Base-by-base conservation (phyloP, 2,888 invertebrate genomes). In the Campoletis raptor region DNA sequence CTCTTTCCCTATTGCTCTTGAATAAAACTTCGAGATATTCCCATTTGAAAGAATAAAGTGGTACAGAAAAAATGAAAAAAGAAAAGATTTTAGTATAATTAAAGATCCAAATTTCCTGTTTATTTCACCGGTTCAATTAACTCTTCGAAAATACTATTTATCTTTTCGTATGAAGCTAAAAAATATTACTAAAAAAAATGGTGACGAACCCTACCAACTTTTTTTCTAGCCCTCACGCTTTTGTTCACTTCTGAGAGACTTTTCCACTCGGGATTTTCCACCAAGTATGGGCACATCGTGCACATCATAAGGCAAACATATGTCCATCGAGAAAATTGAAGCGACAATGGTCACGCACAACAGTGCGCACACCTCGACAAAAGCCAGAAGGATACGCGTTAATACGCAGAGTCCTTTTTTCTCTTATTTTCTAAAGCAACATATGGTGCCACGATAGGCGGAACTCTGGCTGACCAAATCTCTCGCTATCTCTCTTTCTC, bases 381-480 rank as follows among this genome's bases (percentile, higher is more conserved):
- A 90, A 89, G 90, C 88, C 90, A 89, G 90, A 90, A 89, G 89
- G 89, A 90, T 90, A 90, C 88, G 88, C 88, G 86, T 85, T 86
- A 76, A 80, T 87, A 80, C 84, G 85, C 85, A 87, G 86, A 87
- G 90, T 88, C 88, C 88, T 86, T 79, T 88, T 88, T 30, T 15
- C 24, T 78, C 24, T 18, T 52, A 21, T 52, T 74, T 72, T 72
- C 61, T n/a, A 36, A 74, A 40, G 81, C 86, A 89, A 89, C 91
- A 91, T 91, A 90, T 91, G 91, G 90, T 86, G 48, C 67, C 67
- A 52, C 48, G 24, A 18, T 67, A 81, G 86, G 87, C 90, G 90
- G 88, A 90, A 89, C 89, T 88, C 83, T 74, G 85, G 61, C 76
- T 85, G 70, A 66, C 42, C 73, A 83, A 81, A 78, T 78, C 54